phyloP scores from a whole-genome alignment of 35 echinoderm and acorn worm genomes.

The Apostichopus japonicus region DNA sequence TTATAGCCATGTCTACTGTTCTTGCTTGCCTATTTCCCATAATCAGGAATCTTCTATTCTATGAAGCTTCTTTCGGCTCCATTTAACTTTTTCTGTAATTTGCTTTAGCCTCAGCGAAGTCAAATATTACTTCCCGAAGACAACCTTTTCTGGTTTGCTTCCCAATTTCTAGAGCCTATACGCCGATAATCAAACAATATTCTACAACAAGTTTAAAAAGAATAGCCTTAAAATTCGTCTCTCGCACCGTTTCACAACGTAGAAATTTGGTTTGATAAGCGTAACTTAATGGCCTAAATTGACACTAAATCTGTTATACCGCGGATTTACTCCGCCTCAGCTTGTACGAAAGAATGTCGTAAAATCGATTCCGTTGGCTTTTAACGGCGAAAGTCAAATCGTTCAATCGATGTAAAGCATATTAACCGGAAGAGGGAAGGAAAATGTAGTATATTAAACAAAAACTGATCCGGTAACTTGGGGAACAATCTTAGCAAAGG shows the following conservation, averaged over 20 bases:
- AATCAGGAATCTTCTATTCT: not conserved
- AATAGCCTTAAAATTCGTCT: conserved; percentile 13
- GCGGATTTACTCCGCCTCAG: conserved; percentile 31
- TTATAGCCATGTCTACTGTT: not conserved
- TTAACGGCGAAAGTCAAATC: conserved; percentile 55
- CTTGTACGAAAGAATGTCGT: conserved; percentile 33
- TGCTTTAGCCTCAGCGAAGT: not conserved
- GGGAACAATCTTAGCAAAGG: not conserved
- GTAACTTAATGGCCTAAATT: conserved; percentile 51
- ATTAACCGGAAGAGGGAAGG: conserved; percentile 38
- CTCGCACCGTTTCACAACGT: conserved; percentile 38
- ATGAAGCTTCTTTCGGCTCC: conserved; percentile 30
- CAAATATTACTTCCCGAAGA: conserved; percentile 31
- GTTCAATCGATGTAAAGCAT: conserved; percentile 36
- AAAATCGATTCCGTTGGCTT: conserved; percentile 48
- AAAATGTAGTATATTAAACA: conserved; percentile 15
- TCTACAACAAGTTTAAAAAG: conserved; percentile 39
- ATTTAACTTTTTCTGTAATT: conserved; percentile 25
- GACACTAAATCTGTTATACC: conserved; percentile 55
- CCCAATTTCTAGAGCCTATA: conserved; percentile 20
- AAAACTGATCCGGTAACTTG: not conserved
- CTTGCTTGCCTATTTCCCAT: not conserved
- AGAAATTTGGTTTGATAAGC: conserved; percentile 46
- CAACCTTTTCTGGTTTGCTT: conserved; percentile 42
- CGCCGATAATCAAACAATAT: conserved; percentile 45